Conservation (phyloP, 1,140 invertebrate species). For the Platyscapa corneri region DNA sequence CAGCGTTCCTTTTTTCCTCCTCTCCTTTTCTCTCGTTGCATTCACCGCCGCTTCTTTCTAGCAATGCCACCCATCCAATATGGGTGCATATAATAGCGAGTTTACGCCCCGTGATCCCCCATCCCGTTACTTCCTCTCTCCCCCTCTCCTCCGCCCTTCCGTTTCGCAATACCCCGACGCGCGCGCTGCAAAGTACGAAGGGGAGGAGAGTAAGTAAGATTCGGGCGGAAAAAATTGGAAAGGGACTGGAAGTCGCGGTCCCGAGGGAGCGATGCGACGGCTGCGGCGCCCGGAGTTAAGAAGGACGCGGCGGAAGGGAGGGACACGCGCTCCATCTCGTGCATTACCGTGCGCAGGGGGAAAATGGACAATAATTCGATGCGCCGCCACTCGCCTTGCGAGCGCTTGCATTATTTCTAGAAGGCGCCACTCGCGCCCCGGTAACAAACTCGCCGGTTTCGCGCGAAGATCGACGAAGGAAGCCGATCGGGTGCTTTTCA, state of each 20-base stretch:
- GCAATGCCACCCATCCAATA: slow-evolving; percentile 5
- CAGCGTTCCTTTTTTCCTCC: not conserved
- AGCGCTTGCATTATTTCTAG: not conserved
- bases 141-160: no score
- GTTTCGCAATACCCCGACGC: not conserved
- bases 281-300: not conserved
- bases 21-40: slow-evolving; percentile 2
- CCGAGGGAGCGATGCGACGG: slow-evolving; percentile 1
- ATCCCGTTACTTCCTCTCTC: no score
- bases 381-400: slow-evolving; percentile 8
- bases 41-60: no score
- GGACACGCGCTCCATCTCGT: not conserved
- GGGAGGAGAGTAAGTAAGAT: not conserved
- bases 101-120: slow-evolving; percentile 25
- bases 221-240: slow-evolving; percentile 39
- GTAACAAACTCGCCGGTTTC: no score
- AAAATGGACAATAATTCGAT: slow-evolving; percentile 41
- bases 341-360: not conserved
- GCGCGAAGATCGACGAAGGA: no score
- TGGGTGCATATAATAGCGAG: not conserved
- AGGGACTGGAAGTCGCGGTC: not conserved
- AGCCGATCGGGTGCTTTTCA: no score
- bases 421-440: no score
- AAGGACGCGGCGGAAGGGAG: not conserved
- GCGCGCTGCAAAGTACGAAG: not conserved